Conservation (phyloP, 2,888 invertebrate genomes). For the Noctua comes region DNA sequence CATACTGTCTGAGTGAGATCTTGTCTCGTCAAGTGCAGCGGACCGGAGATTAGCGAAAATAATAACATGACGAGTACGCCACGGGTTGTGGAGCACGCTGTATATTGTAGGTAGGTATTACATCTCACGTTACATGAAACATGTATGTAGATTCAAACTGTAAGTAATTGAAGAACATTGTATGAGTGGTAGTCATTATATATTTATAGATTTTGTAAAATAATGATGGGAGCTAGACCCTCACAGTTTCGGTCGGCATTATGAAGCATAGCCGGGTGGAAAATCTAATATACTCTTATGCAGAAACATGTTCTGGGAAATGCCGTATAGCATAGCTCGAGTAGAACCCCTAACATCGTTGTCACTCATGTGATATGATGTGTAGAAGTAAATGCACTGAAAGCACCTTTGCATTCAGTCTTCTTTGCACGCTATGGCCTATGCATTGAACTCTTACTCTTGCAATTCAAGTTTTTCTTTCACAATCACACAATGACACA, state of each 20-base stretch:
- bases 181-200: neutral
- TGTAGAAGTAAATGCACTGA: neutral
- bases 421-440: no score
- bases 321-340: neutral
- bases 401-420: neutral
- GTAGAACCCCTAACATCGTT: neutral
- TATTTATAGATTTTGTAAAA: neutral
- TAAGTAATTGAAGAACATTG: conserved; percentile 1
- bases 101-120: conserved; percentile 10
- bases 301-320: neutral
- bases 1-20: conserved; percentile 42
- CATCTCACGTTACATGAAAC: conserved; percentile 8
- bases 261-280: neutral
- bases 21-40: conserved; percentile 57
- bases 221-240: neutral
- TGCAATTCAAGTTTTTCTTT: conserved; percentile 20
- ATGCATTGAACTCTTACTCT: neutral
- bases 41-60: conserved; percentile 56
- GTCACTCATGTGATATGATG: neutral
- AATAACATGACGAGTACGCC: conserved; percentile 38
- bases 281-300: neutral
- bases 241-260: neutral
- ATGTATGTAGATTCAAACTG: conserved; percentile 10
- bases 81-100: conserved; percentile 41
- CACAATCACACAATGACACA: conserved; percentile 20